Conservation (phyloP, 2,888 invertebrate species). For the Trissolcus brochymenae region DNA sequence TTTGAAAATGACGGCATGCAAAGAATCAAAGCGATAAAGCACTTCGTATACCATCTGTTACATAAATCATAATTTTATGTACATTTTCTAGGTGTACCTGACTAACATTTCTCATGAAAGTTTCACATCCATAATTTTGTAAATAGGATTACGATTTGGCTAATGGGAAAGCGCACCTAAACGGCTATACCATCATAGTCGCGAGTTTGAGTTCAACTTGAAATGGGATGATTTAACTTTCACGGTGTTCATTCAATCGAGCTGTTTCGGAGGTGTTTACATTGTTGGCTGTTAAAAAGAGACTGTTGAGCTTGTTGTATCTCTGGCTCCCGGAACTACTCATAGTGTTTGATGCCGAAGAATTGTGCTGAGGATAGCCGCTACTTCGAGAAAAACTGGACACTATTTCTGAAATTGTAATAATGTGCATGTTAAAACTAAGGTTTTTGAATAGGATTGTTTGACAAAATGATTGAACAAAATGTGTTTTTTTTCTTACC, state of each 20-base stretch:
- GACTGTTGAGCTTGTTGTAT: slow-evolving; percentile 73
- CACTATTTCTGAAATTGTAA: slow-evolving; percentile 68
- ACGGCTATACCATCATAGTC: neutral
- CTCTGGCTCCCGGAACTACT: slow-evolving; percentile 74
- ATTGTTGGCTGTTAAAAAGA: slow-evolving; percentile 68
- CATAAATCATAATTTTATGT: slow-evolving; percentile 30
- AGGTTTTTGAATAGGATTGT: neutral
- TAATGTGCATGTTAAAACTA: too few relatives aligned
- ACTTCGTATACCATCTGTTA: slow-evolving; percentile 26
- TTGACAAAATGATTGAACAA: neutral
- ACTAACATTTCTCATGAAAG: slow-evolving; percentile 13
- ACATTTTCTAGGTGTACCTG: slow-evolving; percentile 21
- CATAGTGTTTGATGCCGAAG: slow-evolving; percentile 73
- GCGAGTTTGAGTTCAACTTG: neutral
- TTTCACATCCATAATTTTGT: neutral
- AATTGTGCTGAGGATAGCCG: slow-evolving; percentile 72
- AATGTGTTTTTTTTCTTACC: slow-evolving; percentile 59
- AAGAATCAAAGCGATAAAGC: slow-evolving; percentile 33
- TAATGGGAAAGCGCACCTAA: slow-evolving; percentile 26
- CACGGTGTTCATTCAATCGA: slow-evolving; percentile 71
- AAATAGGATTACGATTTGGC: slow-evolving; percentile 41
- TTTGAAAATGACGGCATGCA: slow-evolving; percentile 11
- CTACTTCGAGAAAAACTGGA: slow-evolving; percentile 71
- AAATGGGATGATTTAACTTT: slow-evolving; percentile 66
- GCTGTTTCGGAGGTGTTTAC: slow-evolving; percentile 67